Conservation (phyloP, 2,113 vertebrate species). For the Astur gentilis region DNA sequence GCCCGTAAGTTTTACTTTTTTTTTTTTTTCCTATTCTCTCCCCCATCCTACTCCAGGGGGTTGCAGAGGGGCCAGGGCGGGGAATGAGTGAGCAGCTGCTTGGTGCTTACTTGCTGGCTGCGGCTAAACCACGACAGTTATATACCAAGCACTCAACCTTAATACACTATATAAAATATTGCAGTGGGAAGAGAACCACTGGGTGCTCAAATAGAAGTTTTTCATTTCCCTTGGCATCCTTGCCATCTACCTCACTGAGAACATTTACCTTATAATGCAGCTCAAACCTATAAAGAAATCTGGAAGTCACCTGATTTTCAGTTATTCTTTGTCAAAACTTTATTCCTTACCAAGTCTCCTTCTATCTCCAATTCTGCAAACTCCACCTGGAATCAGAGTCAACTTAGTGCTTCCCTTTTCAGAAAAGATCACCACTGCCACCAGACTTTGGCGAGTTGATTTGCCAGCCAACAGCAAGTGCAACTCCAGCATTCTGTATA, state of each 20-base stretch:
- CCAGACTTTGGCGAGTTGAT: neutral
- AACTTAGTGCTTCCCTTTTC: neutral
- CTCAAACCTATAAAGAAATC: neutral
- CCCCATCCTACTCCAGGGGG: no score
- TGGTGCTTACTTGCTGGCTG: no score
- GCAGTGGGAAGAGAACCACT: neutral
- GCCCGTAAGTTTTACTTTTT: no score
- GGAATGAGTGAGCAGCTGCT: no score
- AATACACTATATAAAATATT: accelerated
- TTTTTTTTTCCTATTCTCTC: no score
- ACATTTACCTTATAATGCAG: neutral
- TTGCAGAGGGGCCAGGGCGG: accelerated
- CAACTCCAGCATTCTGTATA: neutral
- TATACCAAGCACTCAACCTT: neutral
- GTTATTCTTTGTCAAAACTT: neutral
- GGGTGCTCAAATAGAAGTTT: neutral
- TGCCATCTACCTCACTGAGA: neutral
- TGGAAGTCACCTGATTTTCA: neutral
- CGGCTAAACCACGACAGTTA: no score
- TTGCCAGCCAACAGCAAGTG: neutral
- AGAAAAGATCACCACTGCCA: neutral
- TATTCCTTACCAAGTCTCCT: neutral
- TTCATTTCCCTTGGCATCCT: neutral
- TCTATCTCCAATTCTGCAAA: neutral
- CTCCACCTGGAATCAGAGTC: neutral